Base-by-base conservation (phyloP, 1,140 invertebrate genomes). In the Drosophila pseudoananassae region DNA sequence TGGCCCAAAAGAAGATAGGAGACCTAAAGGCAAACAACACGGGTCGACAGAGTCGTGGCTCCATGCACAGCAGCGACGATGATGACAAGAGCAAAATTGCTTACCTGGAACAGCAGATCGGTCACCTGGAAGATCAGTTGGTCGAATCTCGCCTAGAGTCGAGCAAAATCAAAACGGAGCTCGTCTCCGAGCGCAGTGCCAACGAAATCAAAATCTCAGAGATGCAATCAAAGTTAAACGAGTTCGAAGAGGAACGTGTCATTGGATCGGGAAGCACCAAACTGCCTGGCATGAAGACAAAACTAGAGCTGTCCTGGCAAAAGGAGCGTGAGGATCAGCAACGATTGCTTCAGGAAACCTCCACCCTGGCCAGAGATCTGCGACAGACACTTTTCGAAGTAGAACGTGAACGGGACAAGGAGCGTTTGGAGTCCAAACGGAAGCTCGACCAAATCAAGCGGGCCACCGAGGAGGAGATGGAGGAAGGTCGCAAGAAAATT, bases 321-420 rank as follows among this genome's bases (percentile, higher is more conserved):
- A 98, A 98, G 90, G 98, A 99, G 91, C 93, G 98, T 55, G 96
- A 97, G 83, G 97, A 98, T 84, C 97, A 98, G 81, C 97, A 98
- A 77, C 93, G 97, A 7, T 92, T 98, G 17, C 92, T 99, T 4
- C 96, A 97, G 82, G 97, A 99, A 92, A 98, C 97, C 0, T 97
- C 98, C 53, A 97, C 96, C 0, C 93, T 99, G 46, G 97, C 98
- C 1, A 93, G 97, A 64, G 98, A 99, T 92, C 92, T 99, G 17
- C 92, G 96, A 10, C 96, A 97, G 91, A 98, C 97, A 0, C 92
- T 98, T 12, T 97, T 97, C 80, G 97, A 98, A 93, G 96, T 96
- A 43, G 97, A 98, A 92, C 93, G 96, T 53, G 97, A 98, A 93
- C 93, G 97, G 61, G 97, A 98, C 84, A 96, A 97, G 85, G 97